Conservation (phyloP, 1,140 invertebrate species). For the Ostrea denselamellosa region DNA sequence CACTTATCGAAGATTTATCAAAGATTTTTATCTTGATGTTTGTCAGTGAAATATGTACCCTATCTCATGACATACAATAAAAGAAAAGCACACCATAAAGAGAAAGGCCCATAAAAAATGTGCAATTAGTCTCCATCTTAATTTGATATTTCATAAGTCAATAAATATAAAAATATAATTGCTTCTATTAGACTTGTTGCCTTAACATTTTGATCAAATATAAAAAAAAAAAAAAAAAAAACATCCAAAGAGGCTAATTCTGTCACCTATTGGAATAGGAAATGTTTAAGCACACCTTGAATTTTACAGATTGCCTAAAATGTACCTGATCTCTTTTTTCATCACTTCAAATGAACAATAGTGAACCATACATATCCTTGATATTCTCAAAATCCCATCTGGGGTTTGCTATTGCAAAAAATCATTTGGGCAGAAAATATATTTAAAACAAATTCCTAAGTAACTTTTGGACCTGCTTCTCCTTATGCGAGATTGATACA, state of each 20-base stretch:
- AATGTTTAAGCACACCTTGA: neutral
- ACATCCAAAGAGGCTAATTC: neutral
- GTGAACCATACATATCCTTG: conserved; percentile 12
- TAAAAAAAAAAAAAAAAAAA: too few relatives aligned
- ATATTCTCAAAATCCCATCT: conserved; percentile 23
- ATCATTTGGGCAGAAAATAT: conserved; percentile 38
- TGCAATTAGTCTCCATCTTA: conserved; percentile 1
- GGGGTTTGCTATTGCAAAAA: conserved; percentile 26
- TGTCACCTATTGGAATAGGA: neutral
- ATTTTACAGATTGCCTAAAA: conserved; percentile 12
- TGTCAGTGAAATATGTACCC: conserved; percentile 35
- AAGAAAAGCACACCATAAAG: neutral
- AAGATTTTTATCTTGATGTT: conserved; percentile 31
- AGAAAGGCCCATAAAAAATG: conserved; percentile 10
- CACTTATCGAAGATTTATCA: conserved; percentile 22
- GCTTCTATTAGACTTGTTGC: neutral
- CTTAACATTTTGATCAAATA: neutral
- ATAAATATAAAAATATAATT: conserved; percentile 26
- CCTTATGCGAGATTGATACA: conserved; percentile 18
- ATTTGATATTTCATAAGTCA: conserved; percentile 31
- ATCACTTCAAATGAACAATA: conserved; percentile 19
- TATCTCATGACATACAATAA: conserved; percentile 25
- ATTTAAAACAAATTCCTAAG: conserved; percentile 37
- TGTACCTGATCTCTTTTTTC: neutral
- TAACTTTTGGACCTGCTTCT: conserved; percentile 15